These are phyloP conservation scores for Trematomus loennbergii DNA, from an alignment of 2,113 vertebrate genomes.

Conservation along the genomic window DNA sequence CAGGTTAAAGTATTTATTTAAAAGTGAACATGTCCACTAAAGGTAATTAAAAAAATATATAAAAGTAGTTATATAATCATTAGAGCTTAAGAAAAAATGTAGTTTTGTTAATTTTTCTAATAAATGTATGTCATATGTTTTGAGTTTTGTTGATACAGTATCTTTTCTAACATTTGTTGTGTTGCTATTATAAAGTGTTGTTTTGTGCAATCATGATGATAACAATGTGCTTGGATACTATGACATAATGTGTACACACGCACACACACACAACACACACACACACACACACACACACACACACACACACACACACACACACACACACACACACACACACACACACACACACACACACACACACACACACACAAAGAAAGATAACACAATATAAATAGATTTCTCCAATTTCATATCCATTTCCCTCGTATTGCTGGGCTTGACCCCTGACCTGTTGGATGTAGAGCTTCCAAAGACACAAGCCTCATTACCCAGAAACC, in stretches of 20 bases:
- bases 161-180: background rate
- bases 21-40: too few relatives aligned
- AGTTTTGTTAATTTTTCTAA: too few relatives aligned
- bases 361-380: slow-evolving; percentile 32
- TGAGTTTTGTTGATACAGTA: background rate
- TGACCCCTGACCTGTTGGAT: slow-evolving; percentile 76
- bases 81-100: too few relatives aligned
- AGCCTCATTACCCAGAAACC: slow-evolving; percentile 77
- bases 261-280: background rate
- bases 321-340: background rate
- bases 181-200: slow-evolving; percentile 2
- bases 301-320: slow-evolving; percentile 17
- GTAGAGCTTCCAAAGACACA: slow-evolving; percentile 69
- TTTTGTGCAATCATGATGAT: slow-evolving; percentile 7
- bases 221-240: slow-evolving; percentile 9
- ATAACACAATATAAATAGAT: slow-evolving; percentile 71
- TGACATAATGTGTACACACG: slow-evolving; percentile 21
- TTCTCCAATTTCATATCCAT: slow-evolving; percentile 62
- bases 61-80: too few relatives aligned
- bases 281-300: slow-evolving; percentile 12
- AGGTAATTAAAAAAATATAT: too few relatives aligned
- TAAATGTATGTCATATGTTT: too few relatives aligned
- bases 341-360: slow-evolving; percentile 20
- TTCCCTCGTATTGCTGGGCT: slow-evolving; percentile 55
- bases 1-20: too few relatives aligned